These are phyloP conservation scores for Gymnocephalus cernua DNA, from an alignment of 2,113 vertebrate species.

Conservation along the genomic window DNA sequence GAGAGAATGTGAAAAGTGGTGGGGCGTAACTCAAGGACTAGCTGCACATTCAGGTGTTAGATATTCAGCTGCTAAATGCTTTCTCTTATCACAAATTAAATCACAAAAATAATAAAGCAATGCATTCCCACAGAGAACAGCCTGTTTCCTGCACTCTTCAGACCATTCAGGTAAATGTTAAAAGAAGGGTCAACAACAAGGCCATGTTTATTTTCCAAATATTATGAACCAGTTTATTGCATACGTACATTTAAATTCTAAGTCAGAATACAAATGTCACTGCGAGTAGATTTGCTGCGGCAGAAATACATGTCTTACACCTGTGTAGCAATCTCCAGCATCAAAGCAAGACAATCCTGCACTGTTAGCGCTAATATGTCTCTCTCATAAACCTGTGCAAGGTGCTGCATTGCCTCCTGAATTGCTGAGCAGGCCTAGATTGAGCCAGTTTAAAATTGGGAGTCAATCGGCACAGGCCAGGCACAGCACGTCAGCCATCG, in stretches of 20 bases:
- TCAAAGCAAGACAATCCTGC: constrained; percentile 41
- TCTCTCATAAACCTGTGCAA: constrained; percentile 64
- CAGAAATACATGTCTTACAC: constrained; percentile 19
- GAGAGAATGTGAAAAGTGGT: constrained; percentile 30
- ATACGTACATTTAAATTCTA: constrained; percentile 12
- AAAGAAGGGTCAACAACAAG: constrained; percentile 17
- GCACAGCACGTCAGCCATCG: constrained; percentile 72
- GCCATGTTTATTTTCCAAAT: not conserved
- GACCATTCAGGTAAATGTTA: constrained; percentile 30
- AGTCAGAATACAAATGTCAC: constrained; percentile 27
- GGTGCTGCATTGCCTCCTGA: constrained; percentile 62
- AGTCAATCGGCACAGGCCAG: constrained; percentile 81
- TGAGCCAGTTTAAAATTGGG: constrained; percentile 71
- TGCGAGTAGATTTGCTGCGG: constrained; percentile 17
- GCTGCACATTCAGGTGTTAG: constrained; percentile 47
- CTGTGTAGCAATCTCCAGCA: constrained; percentile 32
- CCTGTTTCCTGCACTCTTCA: not conserved
- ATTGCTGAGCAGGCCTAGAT: constrained; percentile 76
- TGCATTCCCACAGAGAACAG: not conserved
- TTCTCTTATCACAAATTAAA: constrained; percentile 41
- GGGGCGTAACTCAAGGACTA: constrained; percentile 68
- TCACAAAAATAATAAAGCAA: constrained; percentile 32
- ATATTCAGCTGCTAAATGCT: constrained; percentile 31
- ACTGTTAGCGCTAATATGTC: constrained; percentile 57
- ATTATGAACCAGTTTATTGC: not conserved